Conservation (phyloP, 1,140 invertebrate species). For the Aleiodes sp. region DNA sequence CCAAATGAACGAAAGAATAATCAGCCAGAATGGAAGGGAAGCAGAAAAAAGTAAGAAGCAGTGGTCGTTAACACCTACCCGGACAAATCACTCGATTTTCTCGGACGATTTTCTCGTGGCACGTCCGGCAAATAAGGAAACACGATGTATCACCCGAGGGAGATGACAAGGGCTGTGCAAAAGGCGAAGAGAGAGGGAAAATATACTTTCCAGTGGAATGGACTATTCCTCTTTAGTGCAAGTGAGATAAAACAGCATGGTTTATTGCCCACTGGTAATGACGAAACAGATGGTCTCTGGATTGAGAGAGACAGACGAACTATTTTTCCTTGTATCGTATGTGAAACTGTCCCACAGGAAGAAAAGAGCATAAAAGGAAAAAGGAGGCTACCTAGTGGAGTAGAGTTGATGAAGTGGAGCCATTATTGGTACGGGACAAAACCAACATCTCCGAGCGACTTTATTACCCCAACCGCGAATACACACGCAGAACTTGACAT, state of each 20-base stretch:
- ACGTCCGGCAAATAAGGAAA: conserved; percentile 66
- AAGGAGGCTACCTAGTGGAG: neutral
- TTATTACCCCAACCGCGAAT: conserved; percentile 29
- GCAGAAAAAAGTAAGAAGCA: neutral
- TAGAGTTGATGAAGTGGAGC: conserved; percentile 12
- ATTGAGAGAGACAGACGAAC: neutral
- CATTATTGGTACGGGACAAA: conserved; percentile 11
- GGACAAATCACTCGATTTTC: conserved; percentile 68
- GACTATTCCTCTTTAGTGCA: neutral
- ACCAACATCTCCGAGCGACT: conserved; percentile 9
- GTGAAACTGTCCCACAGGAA: conserved; percentile 11
- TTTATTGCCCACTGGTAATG: conserved; percentile 65
- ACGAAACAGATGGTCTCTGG: conserved; percentile 64
- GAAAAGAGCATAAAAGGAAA: neutral
- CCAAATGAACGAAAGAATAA: neutral
- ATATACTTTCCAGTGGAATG: conserved; percentile 10
- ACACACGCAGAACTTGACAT: conserved; percentile 36
- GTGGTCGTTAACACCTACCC: conserved; percentile 61
- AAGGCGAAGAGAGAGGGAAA: conserved; percentile 23
- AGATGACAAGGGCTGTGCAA: conserved; percentile 48
- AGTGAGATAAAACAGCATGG: conserved; percentile 42
- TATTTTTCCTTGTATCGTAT: conserved; percentile 1
- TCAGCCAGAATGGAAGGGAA: neutral
- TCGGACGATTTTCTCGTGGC: conserved; percentile 63
- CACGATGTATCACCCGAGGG: conserved; percentile 66